A percentile compares a stretch with the other conserved stretches of the same genome.
phyloP scores from a whole-genome alignment of 2,888 invertebrate species.

The Sarcophaga rosellei region DNA sequence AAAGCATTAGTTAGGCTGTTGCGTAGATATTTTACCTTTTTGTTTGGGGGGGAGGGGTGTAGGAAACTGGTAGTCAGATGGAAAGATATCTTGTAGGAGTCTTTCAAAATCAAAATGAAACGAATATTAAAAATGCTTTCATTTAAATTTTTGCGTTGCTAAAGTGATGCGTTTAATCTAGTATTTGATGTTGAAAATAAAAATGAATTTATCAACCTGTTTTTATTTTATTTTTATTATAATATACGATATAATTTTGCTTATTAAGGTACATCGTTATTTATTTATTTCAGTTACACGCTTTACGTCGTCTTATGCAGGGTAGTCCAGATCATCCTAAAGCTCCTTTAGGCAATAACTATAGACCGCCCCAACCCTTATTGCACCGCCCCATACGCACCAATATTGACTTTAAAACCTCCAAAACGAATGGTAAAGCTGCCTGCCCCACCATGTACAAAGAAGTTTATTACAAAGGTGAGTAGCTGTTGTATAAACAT shows the following conservation, averaged over 20 bases:
- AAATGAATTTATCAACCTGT: not conserved
- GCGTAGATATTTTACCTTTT: conserved; percentile 8
- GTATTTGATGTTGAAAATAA: not conserved
- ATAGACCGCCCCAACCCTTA: conserved; percentile 94
- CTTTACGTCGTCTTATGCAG: conserved; percentile 92
- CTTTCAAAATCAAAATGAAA: not conserved
- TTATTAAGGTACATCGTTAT: not conserved
- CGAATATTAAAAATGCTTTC: not conserved
- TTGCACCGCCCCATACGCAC: conserved; percentile 97
- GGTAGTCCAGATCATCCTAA: conserved; percentile 93
- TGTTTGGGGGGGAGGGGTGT: not conserved
- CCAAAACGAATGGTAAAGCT: conserved; percentile 89
- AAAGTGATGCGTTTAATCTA: not conserved
- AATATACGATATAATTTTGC: not conserved
- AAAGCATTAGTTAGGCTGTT: conserved; percentile 27
- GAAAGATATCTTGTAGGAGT: conserved; percentile 39
- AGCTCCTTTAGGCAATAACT: conserved; percentile 96
- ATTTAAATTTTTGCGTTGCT: not conserved
- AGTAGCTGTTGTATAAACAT: conserved; percentile 49
- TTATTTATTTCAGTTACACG: conserved; percentile 86
- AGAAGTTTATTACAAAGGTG: conserved; percentile 95
- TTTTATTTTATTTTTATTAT: conserved; percentile 3
- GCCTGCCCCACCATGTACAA: conserved; percentile 96
- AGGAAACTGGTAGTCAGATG: conserved; percentile 45
- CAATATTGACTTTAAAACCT: conserved; percentile 96